These are phyloP conservation scores for Sinohyriopsis cumingii DNA, from an alignment of 2,888 invertebrate species.

Conservation along the genomic window DNA sequence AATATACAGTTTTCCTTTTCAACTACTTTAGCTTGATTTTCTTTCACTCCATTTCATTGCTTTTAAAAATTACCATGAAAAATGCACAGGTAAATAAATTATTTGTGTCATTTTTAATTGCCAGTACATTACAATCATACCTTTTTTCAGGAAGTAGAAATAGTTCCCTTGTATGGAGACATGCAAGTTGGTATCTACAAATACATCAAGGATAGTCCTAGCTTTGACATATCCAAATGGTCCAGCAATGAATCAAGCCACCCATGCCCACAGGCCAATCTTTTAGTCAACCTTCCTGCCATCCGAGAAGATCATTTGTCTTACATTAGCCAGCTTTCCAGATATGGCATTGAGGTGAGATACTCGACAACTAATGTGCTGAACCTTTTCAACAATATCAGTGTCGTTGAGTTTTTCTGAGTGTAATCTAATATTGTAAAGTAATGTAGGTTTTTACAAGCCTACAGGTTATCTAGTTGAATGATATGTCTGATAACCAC, in stretches of 20 bases:
- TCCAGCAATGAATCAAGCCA: slow-evolving; percentile 78
- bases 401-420: too few species aligned
- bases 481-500: too few species aligned
- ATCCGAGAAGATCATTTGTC: slow-evolving; percentile 97
- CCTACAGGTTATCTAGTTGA: too few species aligned
- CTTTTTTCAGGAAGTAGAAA: slow-evolving; percentile 62
- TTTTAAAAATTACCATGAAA: too few species aligned
- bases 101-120: too few species aligned
- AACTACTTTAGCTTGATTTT: too few species aligned
- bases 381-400: background rate
- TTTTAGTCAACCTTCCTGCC: slow-evolving; percentile 91
- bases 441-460: too few species aligned
- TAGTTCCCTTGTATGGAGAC: slow-evolving; percentile 87
- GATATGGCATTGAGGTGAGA: slow-evolving; percentile 82
- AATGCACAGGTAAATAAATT: too few species aligned
- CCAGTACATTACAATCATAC: background rate
- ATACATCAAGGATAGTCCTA: slow-evolving; percentile 85
- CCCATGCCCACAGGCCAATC: slow-evolving; percentile 84
- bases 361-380: too few species aligned
- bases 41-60: too few species aligned
- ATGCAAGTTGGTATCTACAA: slow-evolving; percentile 99
- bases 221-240: slow-evolving; percentile 69
- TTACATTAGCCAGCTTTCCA: slow-evolving; percentile 94
- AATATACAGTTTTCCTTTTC: too few species aligned
- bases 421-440: too few species aligned